phyloP scores from a whole-genome alignment of 2,888 invertebrate species.

The Nemurella pictetii region DNA sequence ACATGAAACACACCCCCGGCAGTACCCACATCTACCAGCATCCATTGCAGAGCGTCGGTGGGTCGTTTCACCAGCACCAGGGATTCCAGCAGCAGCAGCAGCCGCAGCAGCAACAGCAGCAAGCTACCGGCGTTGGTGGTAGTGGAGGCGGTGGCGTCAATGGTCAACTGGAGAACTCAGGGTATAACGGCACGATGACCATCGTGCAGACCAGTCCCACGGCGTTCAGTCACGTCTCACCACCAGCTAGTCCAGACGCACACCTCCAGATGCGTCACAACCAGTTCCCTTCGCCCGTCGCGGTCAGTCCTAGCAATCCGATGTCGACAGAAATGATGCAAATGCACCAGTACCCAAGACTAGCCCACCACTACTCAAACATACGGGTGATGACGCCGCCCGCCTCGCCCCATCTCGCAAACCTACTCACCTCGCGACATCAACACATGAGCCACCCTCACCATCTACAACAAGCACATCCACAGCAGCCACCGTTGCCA shows the following conservation, averaged over 20 bases:
- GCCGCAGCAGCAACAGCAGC: neutral
- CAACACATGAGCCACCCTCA: constrained; percentile 37
- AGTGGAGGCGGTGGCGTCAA: constrained; percentile 19
- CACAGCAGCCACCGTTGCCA: constrained; percentile 27
- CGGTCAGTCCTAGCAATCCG: constrained; percentile 9
- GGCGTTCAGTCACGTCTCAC: constrained; percentile 48
- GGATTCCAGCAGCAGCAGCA: constrained; percentile 7
- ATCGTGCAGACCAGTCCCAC: constrained; percentile 45
- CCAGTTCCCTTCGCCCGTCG: constrained; percentile 43
- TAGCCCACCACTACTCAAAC: constrained; percentile 40
- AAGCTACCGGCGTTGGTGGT: too few species aligned
- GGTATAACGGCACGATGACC: constrained; percentile 48
- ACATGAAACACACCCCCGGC: constrained; percentile 42
- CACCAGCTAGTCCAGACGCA: constrained; percentile 52
- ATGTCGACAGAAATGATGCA: constrained; percentile 6
- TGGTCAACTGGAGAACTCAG: constrained; percentile 31
- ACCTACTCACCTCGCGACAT: constrained; percentile 38
- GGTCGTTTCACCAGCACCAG: neutral
- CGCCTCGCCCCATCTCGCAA: constrained; percentile 44
- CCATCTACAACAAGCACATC: constrained; percentile 24
- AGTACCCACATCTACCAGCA: constrained; percentile 29
- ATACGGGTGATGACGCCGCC: constrained; percentile 47
- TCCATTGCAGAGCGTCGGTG: constrained; percentile 16
- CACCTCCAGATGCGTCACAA: constrained; percentile 36
- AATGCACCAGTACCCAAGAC: constrained; percentile 33